These are phyloP conservation scores for Ochotona curzoniae DNA, from an alignment of 2,113 vertebrate species.

Conservation along the genomic window DNA sequence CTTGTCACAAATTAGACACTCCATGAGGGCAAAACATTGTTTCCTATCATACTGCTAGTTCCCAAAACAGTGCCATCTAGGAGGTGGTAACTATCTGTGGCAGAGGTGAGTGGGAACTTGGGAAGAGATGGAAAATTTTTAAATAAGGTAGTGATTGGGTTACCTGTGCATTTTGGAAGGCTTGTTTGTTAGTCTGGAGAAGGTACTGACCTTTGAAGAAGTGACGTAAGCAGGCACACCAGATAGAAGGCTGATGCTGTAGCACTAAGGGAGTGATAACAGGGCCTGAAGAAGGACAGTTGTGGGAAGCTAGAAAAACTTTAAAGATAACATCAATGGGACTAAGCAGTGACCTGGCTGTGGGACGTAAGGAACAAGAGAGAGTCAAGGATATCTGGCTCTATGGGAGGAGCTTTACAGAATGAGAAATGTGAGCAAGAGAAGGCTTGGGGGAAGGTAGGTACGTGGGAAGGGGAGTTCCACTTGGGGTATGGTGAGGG, in stretches of 20 bases:
- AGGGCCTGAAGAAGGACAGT: not conserved
- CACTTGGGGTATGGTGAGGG: not conserved
- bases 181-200: not conserved
- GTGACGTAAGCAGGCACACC: not conserved
- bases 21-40: not conserved
- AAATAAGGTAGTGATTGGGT: constrained; percentile 8
- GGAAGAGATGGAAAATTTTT: constrained; percentile 9
- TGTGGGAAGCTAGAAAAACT: constrained; percentile 16
- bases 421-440: not conserved
- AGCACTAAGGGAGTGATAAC: not conserved
- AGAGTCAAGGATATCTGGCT: not conserved
- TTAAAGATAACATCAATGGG: not conserved
- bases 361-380: not conserved
- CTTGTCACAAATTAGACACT: constrained; percentile 35
- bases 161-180: not conserved
- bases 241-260: not conserved
- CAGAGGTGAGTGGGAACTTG: not conserved
- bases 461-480: not conserved
- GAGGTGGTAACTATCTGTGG: constrained; percentile 24
- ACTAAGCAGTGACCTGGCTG: not conserved
- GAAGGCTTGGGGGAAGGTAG: not conserved
- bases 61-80: constrained; percentile 4
- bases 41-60: constrained; percentile 12
- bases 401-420: not conserved
- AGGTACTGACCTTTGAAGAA: constrained; percentile 20